A percentile compares a stretch with the other conserved stretches of the same genome.
phyloP scores from a whole-genome alignment of 2,888 invertebrate genomes.

The Ceramica pisi region DNA sequence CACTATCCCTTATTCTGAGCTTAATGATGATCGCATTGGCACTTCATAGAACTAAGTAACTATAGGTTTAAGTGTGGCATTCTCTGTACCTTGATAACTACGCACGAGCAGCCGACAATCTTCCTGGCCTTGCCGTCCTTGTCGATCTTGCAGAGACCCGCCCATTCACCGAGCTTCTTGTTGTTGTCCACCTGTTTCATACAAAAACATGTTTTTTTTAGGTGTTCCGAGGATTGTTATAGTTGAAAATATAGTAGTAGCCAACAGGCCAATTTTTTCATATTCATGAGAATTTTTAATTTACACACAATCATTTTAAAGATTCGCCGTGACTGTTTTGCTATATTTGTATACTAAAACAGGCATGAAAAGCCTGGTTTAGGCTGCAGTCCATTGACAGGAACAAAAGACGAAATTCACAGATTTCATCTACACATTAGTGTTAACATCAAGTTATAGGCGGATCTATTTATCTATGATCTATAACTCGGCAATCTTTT shows the following conservation, averaged over 20 bases:
- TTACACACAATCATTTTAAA: too few species aligned
- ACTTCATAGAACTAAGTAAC: too few species aligned
- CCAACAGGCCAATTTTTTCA: background rate
- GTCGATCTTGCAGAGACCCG: conserved; percentile 99
- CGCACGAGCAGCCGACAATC: conserved; percentile 99
- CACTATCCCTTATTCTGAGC: too few species aligned
- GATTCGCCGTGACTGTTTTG: background rate
- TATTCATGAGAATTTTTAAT: too few species aligned
- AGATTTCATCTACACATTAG: too few species aligned
- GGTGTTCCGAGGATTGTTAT: too few species aligned
- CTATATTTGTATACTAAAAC: background rate
- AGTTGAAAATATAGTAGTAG: background rate
- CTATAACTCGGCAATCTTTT: background rate
- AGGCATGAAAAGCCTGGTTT: background rate
- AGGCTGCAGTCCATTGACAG: too few species aligned
- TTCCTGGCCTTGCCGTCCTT: conserved; percentile 99
- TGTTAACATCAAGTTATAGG: too few species aligned
- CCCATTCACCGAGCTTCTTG: conserved; percentile 99
- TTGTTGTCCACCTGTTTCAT: conserved; percentile 96
- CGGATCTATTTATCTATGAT: too few species aligned
- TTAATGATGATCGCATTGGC: too few species aligned
- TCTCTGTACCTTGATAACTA: conserved; percentile 96
- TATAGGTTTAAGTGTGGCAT: background rate
- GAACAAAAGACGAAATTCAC: too few species aligned
- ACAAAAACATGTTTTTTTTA: background rate